Evolutionary conservation across 2,888 invertebrate species (phyloP).

Genomic region (Orgyia antiqua): DNA sequence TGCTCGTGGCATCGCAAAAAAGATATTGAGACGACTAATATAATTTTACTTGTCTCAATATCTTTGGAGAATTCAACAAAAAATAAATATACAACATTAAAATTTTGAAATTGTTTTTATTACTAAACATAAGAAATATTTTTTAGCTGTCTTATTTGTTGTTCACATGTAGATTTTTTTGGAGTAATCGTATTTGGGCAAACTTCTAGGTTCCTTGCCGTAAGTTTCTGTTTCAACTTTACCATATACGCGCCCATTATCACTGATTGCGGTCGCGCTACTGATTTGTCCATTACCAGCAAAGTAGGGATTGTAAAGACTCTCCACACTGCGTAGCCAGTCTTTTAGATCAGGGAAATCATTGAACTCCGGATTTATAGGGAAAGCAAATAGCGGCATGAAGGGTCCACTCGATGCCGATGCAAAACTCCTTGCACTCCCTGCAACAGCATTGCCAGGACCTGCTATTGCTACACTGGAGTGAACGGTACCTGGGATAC

Average conservation of each 20-base stretch:
- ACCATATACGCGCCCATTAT: conserved; percentile 49
- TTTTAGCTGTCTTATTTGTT: too few relatives aligned
- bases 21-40: conserved; percentile 54
- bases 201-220: conserved; percentile 32
- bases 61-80: conserved; percentile 27
- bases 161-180: too few relatives aligned
- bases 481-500: conserved; percentile 15
- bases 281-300: conserved; percentile 28
- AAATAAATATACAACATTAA: conserved; percentile 40
- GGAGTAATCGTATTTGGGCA: conserved; percentile 2
- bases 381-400: conserved; percentile 39
- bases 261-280: conserved; percentile 41
- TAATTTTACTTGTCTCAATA: conserved; percentile 46
- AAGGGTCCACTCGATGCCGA: conserved; percentile 30
- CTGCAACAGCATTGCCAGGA: conserved; percentile 37
- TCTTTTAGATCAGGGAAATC: conserved; percentile 28
- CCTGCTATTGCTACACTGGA: conserved; percentile 36
- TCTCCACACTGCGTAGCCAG: conserved; percentile 42
- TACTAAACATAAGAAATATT: conserved; percentile 6
- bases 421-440: conserved; percentile 42
- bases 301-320: conserved; percentile 38
- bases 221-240: conserved; percentile 41
- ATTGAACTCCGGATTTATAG: conserved; percentile 32
- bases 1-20: too few relatives aligned
- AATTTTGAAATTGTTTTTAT: conserved; percentile 13